phyloP scores from a whole-genome alignment of 2,797 vertebrate genomes.

The Protonibea diacanthus region DNA sequence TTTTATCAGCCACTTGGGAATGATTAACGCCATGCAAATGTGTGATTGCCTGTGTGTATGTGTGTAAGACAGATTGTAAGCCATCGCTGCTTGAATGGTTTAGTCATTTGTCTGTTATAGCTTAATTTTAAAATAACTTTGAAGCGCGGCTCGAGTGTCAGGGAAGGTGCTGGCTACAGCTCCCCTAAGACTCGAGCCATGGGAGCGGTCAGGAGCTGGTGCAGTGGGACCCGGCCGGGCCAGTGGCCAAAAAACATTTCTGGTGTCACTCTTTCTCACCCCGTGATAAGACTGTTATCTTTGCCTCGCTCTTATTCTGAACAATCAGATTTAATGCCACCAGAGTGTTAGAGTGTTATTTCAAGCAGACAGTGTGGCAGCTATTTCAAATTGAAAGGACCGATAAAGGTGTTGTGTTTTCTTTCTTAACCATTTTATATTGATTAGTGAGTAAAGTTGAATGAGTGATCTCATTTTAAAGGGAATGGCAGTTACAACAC shows the following conservation, averaged over 20 bases:
- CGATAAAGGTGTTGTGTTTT: constrained; percentile 23
- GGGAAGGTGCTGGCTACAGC: constrained; percentile 5
- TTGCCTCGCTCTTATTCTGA: constrained; percentile 15
- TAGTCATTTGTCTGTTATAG: constrained; percentile 49
- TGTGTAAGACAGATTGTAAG: constrained; percentile 54
- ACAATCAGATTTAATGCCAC: constrained; percentile 25
- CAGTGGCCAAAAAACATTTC: constrained; percentile 1
- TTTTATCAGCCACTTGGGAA: constrained; percentile 63
- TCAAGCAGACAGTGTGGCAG: constrained; percentile 12
- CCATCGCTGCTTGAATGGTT: constrained; percentile 42
- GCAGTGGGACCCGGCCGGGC: constrained; percentile 3
- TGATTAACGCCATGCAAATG: constrained; percentile 65
- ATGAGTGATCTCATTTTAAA: constrained; percentile 9
- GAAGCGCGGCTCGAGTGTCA: constrained; percentile 14
- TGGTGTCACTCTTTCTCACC: constrained; percentile 19
- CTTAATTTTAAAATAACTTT: constrained; percentile 62
- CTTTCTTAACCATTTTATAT: constrained; percentile 27
- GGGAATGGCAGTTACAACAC: neutral
- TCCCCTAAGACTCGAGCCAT: constrained; percentile 6
- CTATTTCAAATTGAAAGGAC: constrained; percentile 31
- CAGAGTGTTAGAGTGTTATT: constrained; percentile 4
- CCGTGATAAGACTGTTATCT: constrained; percentile 30
- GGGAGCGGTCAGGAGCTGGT: constrained; percentile 4
- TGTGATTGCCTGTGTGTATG: constrained; percentile 48
- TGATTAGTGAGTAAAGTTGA: constrained; percentile 23